Conservation (phyloP, 2,888 invertebrate species). For the Charanyca ferruginea region DNA sequence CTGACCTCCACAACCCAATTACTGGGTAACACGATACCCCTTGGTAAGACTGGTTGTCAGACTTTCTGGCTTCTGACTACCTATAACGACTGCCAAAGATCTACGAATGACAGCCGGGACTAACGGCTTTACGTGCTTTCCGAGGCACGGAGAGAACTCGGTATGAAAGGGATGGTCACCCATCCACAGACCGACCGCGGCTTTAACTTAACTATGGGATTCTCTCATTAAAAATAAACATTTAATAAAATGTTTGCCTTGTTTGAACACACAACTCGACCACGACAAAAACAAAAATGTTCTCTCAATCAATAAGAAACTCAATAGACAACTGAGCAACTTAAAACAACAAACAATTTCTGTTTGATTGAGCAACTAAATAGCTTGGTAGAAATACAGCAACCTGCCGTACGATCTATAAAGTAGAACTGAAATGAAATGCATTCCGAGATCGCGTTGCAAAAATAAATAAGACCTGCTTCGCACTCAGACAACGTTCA, state of each 20-base stretch:
- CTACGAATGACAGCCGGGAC: too few relatives aligned
- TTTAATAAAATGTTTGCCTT: not conserved
- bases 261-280: conserved; percentile 1
- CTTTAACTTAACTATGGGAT: too few relatives aligned
- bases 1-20: too few relatives aligned
- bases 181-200: too few relatives aligned
- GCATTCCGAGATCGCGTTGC: conserved; percentile 36
- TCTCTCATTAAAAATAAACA: not conserved
- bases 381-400: conserved; percentile 11
- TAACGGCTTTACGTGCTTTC: too few relatives aligned
- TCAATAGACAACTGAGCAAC: conserved; percentile 11
- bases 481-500: conserved; percentile 47
- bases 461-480: conserved; percentile 54
- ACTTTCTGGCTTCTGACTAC: too few relatives aligned
- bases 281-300: conserved; percentile 5
- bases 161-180: too few relatives aligned
- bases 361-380: conserved; percentile 44
- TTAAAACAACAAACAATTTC: conserved; percentile 9
- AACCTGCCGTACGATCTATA: conserved; percentile 5
- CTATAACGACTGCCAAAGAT: too few relatives aligned
- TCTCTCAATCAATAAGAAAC: conserved; percentile 16
- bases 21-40: too few relatives aligned
- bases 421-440: conserved; percentile 42
- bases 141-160: too few relatives aligned
- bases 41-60: too few relatives aligned